Evolutionary conservation across 1,140 invertebrate genomes (phyloP).

Genomic region (Drosophila gunungcola): DNA sequence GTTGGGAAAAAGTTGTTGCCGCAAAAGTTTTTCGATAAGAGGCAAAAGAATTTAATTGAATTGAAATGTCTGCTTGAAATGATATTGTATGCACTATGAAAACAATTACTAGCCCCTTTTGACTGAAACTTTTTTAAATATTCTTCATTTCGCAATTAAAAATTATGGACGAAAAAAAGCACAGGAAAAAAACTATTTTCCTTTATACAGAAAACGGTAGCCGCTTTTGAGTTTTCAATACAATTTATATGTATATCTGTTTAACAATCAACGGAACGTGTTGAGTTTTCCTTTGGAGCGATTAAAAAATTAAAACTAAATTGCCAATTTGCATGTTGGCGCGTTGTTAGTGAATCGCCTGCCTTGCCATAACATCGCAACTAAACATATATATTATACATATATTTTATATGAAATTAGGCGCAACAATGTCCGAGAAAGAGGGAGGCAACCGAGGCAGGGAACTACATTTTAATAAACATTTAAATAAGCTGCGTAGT

Average conservation of each 20-base stretch:
- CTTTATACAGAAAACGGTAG: constrained; percentile 32
- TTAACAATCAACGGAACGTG: constrained; percentile 51
- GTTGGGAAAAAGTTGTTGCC: constrained; percentile 30
- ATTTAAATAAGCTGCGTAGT: constrained; percentile 59
- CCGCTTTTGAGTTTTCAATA: constrained; percentile 42
- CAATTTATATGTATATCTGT: constrained; percentile 42
- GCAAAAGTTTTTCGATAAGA: constrained; percentile 48
- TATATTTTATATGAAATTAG: constrained; percentile 49
- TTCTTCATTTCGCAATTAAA: constrained; percentile 52
- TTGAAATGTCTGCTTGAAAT: constrained; percentile 78
- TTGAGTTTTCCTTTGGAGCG: constrained; percentile 53
- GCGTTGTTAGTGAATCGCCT: constrained; percentile 56
- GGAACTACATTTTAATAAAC: constrained; percentile 43
- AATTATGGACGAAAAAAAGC: constrained; percentile 39
- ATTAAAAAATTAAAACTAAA: constrained; percentile 69
- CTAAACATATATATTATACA: constrained; percentile 48
- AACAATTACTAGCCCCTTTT: constrained; percentile 37
- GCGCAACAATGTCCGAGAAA: constrained; percentile 44
- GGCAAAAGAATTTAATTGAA: constrained; percentile 71
- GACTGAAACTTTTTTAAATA: constrained; percentile 37
- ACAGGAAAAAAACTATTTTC: constrained; percentile 29
- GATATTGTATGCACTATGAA: constrained; percentile 56
- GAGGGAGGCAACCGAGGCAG: not conserved
- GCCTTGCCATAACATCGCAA: constrained; percentile 33
- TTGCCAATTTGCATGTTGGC: constrained; percentile 65